Conservation (phyloP, 2,113 vertebrate species). For the Girardinichthys multiradiatus region DNA sequence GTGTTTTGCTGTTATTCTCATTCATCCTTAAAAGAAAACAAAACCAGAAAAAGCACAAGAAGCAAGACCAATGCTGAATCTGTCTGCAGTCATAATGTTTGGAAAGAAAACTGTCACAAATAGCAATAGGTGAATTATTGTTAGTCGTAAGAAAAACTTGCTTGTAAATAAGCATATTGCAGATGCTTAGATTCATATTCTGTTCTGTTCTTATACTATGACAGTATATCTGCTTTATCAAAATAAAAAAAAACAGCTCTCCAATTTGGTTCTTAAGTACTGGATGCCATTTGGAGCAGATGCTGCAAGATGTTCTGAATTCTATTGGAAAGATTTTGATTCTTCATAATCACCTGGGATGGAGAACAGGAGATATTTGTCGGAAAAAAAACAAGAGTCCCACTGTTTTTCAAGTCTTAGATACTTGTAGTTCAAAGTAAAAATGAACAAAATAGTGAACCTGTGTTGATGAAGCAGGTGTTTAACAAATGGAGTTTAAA, state of each 20-base stretch:
- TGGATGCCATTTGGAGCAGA: constrained; percentile 54
- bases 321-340: constrained; percentile 25
- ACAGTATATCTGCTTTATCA: not conserved
- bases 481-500: too few species aligned
- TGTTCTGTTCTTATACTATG: not conserved
- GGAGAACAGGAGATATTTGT: not conserved
- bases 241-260: constrained; percentile 1
- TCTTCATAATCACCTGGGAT: constrained; percentile 21
- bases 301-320: constrained; percentile 30
- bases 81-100: not conserved
- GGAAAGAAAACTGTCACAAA: constrained; percentile 7
- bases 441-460: not conserved
- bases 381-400: not conserved
- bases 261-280: constrained; percentile 52
- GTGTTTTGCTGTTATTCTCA: constrained; percentile 31
- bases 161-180: constrained; percentile 18
- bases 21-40: constrained; percentile 28
- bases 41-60: not conserved
- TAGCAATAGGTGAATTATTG: not conserved
- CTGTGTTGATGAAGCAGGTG: constrained; percentile 2
- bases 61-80: not conserved
- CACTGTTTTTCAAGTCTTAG: not conserved
- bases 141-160: constrained; percentile 3
- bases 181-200: constrained; percentile 1
- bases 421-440: not conserved